Percentiles rank a stretch among this genome's conserved stretches.
These are phyloP conservation scores for Yponomeuta sedellus DNA, from an alignment of 2,888 invertebrate genomes.

Conservation along the genomic window DNA sequence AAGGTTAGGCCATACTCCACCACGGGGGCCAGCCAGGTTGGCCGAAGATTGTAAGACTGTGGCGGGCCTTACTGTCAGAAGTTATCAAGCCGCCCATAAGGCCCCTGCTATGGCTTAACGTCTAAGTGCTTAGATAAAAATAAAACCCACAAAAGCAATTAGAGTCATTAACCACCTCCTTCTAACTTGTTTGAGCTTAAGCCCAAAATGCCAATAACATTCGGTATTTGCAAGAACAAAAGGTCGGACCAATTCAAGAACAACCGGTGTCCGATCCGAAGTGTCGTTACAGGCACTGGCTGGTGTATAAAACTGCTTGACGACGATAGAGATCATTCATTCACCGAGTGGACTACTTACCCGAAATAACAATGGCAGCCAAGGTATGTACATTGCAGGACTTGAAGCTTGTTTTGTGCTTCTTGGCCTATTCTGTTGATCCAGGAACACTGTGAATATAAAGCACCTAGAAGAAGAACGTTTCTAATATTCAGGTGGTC, in stretches of 20 bases:
- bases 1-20: too few relatives aligned
- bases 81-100: too few relatives aligned
- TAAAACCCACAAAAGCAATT: constrained; percentile 3
- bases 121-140: not conserved
- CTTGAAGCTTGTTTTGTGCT: constrained; percentile 13
- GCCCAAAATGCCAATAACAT: constrained; percentile 3
- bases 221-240: constrained; percentile 3
- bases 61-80: too few relatives aligned
- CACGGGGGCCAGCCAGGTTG: too few relatives aligned
- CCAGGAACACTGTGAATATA: too few relatives aligned
- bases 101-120: too few relatives aligned
- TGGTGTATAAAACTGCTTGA: constrained; percentile 23
- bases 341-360: constrained; percentile 38
- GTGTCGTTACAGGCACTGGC: not conserved
- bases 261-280: constrained; percentile 31
- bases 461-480: too few relatives aligned
- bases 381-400: constrained; percentile 37
- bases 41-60: too few relatives aligned
- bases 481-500: too few relatives aligned
- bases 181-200: not conserved
- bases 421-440: not conserved
- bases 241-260: constrained; percentile 30
- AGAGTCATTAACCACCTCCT: not conserved
- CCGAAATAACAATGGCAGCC: constrained; percentile 50
- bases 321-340: constrained; percentile 31